Evolutionary conservation across 2,113 vertebrate species (phyloP), one percentile per base, ranked within the genome.

Genomic region (Noturus placidus): DNA sequence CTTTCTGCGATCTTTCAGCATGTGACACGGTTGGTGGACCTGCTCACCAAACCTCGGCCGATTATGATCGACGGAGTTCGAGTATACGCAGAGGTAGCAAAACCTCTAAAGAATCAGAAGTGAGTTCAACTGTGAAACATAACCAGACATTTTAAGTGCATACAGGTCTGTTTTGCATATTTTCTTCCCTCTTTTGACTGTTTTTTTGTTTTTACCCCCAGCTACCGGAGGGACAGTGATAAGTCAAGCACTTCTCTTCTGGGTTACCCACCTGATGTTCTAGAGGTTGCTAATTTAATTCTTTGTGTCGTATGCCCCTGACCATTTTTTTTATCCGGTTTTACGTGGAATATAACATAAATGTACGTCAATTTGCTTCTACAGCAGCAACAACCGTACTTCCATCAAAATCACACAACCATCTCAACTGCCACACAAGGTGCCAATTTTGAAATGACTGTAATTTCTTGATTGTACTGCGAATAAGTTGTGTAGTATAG

Each of bases 51-150:
- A 87, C 95, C 98, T 86, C 96, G 96, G 38, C 97, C 97, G 0
- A 96, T 99, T 85, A 97, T 96, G 90, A 95, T 99, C n/a, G 97
- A 98, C 86, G 98, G 97, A 42, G 97, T 97, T 90, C 94, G 96
- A 0, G 93, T 99, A 90, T 97, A 97, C 91, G 97, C 98, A 74
- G 98, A 99, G 90, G 95, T 99, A 46, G 98, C 98, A 35, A 98
- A 93, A 91, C 95, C 95, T 33, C 88, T 96, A 9, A 96, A 95
- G 89, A 96, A 96, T 89, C 95, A 94, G 86, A 95, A 91, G 95
- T 96, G 88, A 94, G 94, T 90, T 11, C 13, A 0, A 4, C 0
- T 42, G 19, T 67, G 52, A 15, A 11, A 77, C 59, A 3, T 19
- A 14, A 83, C 33, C 20, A 30, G 13, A 30, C 4, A 61, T 33